Conservation (phyloP, 1,140 invertebrate genomes). For the Protaetia brevitarsis region DNA sequence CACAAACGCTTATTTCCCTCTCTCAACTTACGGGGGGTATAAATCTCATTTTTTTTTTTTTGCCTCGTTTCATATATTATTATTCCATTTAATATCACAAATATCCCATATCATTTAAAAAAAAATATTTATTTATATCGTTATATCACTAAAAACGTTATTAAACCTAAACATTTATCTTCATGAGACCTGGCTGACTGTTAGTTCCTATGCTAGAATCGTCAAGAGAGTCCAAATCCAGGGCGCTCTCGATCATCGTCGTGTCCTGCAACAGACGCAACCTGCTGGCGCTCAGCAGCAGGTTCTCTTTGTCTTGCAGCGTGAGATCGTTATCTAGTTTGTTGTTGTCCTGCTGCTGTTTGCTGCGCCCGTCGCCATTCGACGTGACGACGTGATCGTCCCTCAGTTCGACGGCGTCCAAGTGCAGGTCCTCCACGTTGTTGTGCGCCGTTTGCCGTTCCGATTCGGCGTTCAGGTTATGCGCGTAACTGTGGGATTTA, state of each 20-base stretch:
- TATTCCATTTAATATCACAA: constrained; percentile 8
- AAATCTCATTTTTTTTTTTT: background rate
- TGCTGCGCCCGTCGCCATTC: constrained; percentile 21
- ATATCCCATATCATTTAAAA: constrained; percentile 12
- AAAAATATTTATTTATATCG: constrained; percentile 8
- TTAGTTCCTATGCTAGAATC: constrained; percentile 54
- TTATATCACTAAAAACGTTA: background rate
- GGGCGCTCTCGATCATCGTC: constrained; percentile 82
- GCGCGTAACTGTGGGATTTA: constrained; percentile 42
- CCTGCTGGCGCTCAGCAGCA: constrained; percentile 56
- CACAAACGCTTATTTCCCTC: too few relatives aligned
- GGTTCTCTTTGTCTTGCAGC: constrained; percentile 45
- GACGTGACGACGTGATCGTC: constrained; percentile 34
- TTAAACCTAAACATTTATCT: constrained; percentile 38
- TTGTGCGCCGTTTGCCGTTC: constrained; percentile 20
- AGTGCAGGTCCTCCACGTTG: constrained; percentile 41
- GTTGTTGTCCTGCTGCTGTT: constrained; percentile 26
- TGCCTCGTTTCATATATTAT: background rate
- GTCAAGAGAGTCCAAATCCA: constrained; percentile 79
- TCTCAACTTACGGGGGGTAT: background rate
- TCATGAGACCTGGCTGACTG: constrained; percentile 46
- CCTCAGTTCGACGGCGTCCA: constrained; percentile 43
- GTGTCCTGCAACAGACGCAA: constrained; percentile 73
- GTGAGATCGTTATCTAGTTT: constrained; percentile 45
- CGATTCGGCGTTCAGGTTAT: constrained; percentile 37